Evolutionary conservation across 2,797 vertebrate species (phyloP).

Genomic region (Morelia viridis): DNA sequence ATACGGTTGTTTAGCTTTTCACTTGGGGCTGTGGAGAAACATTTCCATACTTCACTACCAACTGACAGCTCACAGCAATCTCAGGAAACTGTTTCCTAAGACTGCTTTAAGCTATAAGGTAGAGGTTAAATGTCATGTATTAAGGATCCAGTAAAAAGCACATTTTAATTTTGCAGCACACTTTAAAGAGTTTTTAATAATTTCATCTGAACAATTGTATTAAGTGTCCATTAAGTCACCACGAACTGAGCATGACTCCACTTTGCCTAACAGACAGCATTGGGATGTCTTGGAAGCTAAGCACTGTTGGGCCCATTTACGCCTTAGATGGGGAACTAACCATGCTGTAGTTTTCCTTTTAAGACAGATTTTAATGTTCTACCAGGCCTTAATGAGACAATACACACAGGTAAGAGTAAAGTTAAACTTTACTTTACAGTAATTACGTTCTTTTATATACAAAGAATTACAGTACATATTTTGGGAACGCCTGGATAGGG

Average conservation of each 20-base stretch:
- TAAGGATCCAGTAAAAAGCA: neutral
- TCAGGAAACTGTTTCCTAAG: neutral
- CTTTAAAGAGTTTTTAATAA: neutral
- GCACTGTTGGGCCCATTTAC: neutral
- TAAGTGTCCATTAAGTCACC: neutral
- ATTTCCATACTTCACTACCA: neutral
- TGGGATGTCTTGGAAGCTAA: neutral
- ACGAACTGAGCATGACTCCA: neutral
- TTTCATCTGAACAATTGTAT: neutral
- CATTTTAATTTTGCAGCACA: neutral
- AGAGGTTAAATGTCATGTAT: neutral
- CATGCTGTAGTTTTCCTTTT: neutral
- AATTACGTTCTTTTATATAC: slow-evolving; percentile 87
- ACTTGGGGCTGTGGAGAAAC: neutral
- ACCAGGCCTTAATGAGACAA: slow-evolving; percentile 63
- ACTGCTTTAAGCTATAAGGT: neutral
- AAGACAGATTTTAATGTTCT: slow-evolving; percentile 1
- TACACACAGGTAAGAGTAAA: slow-evolving; percentile 78
- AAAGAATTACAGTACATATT: slow-evolving; percentile 90
- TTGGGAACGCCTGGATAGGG: slow-evolving; percentile 77
- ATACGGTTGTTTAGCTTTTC: neutral
- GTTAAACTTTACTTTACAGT: slow-evolving; percentile 91
- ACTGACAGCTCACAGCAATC: neutral
- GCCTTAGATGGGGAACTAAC: neutral
- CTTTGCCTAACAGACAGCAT: neutral